Conservation (phyloP, 2,113 vertebrate genomes). For the Xiphophorus hellerii region DNA sequence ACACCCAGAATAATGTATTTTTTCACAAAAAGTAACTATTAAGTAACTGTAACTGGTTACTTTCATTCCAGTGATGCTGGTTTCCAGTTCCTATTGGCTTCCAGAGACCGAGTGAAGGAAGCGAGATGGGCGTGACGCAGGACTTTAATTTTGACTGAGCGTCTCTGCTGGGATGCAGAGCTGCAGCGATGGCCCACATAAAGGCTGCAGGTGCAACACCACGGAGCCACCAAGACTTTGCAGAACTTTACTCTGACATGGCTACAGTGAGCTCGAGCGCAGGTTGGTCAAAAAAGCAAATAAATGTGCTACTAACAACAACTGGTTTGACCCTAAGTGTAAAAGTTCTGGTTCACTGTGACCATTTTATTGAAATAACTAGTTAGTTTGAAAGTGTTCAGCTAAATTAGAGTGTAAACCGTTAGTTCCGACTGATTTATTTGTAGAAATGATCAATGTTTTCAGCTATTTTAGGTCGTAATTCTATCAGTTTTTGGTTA, state of each 20-base stretch:
- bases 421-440: not conserved
- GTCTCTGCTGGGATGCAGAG: slow-evolving; percentile 24
- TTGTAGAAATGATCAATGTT: not conserved
- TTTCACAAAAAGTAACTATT: not conserved
- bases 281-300: slow-evolving; percentile 64
- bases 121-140: slow-evolving; percentile 56
- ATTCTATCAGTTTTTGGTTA: not conserved
- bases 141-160: slow-evolving; percentile 50
- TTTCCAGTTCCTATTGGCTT: slow-evolving; percentile 4
- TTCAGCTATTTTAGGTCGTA: not conserved
- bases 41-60: not conserved
- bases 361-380: not conserved
- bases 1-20: too few species aligned
- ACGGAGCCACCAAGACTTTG: slow-evolving; percentile 67
- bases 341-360: not conserved
- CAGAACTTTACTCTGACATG: slow-evolving; percentile 76
- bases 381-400: not conserved
- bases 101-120: slow-evolving; percentile 12
- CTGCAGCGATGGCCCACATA: slow-evolving; percentile 63
- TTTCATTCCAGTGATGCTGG: not conserved
- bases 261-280: slow-evolving; percentile 79
- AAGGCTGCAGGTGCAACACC: slow-evolving; percentile 53
- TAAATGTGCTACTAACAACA: not conserved
- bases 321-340: not conserved
- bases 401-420: not conserved